Evolutionary conservation across 2,113 vertebrate genomes (phyloP), one percentile per base, ranked within the genome.

Genomic region (Cyanoderma ruficeps): DNA sequence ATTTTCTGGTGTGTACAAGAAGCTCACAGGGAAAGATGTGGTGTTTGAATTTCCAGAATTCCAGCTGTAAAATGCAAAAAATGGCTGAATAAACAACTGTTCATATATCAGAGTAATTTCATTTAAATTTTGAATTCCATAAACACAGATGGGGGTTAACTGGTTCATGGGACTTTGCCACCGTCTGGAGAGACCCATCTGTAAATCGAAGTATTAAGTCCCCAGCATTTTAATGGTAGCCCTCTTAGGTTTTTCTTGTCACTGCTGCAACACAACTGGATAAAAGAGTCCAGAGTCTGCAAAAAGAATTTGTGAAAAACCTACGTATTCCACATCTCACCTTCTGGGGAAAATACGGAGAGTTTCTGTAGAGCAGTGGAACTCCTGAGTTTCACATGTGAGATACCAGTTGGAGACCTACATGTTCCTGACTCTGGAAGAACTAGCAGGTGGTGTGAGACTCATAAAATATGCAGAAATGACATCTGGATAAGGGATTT

Each of bases 11-110:
- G 99, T 99, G 96, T 99, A 99, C 98, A 99, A 99, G 98, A 99
- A 99, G 97, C 99, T 99, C 97, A 99, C 99, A 78, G 99, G 99
- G 98, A 99, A 99, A 98, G 99, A 99, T 75, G 99, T 99, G 61
- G 98, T 99, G 94, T 99, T 99, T 96, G 99, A 99, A 97, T 99
- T 99, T 98, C 99, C 99, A 87, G 99, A 99, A 97, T 99, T 99
- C 98, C 99, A 99, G 96, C 98, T 99, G 98, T 99, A 99, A 99
- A 98, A 91, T 97, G 93, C 96, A 97, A 93, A 95, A 97, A 97
- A 98, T 97, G 98, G 97, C 97, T 98, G 95, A 99, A 99, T 99
- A 99, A 99, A 99, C 98, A 98, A 97, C 98, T 97, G 69, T 98
- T 98, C 96, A 92, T 96, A 92, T 78, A 82, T 83, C 47, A 37